Evolutionary conservation across 1,140 invertebrate genomes (phyloP), one percentile per base, ranked within the genome.

Genomic region (Hetaerina americana): DNA sequence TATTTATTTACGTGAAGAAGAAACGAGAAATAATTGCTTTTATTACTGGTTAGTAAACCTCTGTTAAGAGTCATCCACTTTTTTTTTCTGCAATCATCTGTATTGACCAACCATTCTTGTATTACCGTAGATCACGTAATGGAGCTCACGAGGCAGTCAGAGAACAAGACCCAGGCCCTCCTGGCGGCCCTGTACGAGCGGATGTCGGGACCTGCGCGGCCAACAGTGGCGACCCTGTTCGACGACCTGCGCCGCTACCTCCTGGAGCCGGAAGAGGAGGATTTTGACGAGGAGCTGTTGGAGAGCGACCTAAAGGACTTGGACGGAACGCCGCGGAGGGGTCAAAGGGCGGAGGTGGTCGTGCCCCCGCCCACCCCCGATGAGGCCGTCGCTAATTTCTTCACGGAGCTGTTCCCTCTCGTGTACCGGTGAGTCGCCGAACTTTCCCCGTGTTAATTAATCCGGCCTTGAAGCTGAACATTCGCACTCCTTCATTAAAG

Each of bases 331-430:
- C 40, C 2, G 10, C 15, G 22, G 40, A 57, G 22, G 10, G 22
- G 10, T 57, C 22, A 12, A 12, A 57, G 40, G 40, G 22, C 15
- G 15, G 40, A 57, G 22, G 15, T 75, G 73, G 71, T 79, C 49
- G n/a, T 76, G 29, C 76, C 82, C 25, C 76, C 81, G 26, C 76
- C 82, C 15, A 83, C 85, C 49, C 76, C 88, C 5, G 84, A 87
- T 76, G 81, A 84, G n/a, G 87, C 87, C 6, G 87, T 94, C 3
- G 81, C 84, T 28, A 84, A 85, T 25, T 95, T 95, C 83, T 96
- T 95, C 82, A 84, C 87, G n/a, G 84, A 88, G 22, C 81, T 96
- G 0, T 95, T 95, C 79, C 91, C 92, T 0, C 83, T 92, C 22
- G 90, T 92, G 22, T 95, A 93, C 78, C 90, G 40, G 40, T 57